Conservation (phyloP, 2,888 invertebrate species). For the Sesamia inferens region DNA sequence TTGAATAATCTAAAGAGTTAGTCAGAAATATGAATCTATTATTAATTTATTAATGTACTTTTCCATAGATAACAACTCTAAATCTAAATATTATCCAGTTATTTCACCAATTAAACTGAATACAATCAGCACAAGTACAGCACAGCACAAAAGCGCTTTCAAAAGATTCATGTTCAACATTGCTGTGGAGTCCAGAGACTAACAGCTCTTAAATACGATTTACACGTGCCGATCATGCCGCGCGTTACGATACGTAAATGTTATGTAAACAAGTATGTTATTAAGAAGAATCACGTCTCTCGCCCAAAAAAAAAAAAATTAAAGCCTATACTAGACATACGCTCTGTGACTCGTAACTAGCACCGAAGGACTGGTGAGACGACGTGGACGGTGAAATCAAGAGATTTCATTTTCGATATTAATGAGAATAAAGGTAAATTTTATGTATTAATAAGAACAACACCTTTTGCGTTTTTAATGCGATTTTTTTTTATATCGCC, state of each 20-base stretch:
- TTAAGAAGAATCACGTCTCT: neutral
- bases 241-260: neutral
- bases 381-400: too few relatives aligned
- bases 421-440: neutral
- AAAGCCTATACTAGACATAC: neutral
- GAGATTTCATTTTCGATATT: neutral
- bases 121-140: neutral
- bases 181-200: neutral
- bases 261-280: neutral
- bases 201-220: neutral
- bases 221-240: neutral
- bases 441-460: neutral
- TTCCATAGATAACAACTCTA: neutral
- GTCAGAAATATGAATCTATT: neutral
- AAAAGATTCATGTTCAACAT: neutral
- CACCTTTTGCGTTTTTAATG: too few relatives aligned
- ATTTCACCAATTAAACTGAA: neutral
- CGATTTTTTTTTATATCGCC: too few relatives aligned
- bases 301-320: neutral
- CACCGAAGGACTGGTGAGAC: neutral
- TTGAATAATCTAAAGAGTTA: neutral
- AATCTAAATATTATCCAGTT: conserved; percentile 6
- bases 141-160: neutral
- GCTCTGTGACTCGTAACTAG: neutral
- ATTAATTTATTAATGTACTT: too few relatives aligned